Base-by-base conservation (phyloP, 2,888 invertebrate species). In the Mongoloraphidia duomilia region DNA sequence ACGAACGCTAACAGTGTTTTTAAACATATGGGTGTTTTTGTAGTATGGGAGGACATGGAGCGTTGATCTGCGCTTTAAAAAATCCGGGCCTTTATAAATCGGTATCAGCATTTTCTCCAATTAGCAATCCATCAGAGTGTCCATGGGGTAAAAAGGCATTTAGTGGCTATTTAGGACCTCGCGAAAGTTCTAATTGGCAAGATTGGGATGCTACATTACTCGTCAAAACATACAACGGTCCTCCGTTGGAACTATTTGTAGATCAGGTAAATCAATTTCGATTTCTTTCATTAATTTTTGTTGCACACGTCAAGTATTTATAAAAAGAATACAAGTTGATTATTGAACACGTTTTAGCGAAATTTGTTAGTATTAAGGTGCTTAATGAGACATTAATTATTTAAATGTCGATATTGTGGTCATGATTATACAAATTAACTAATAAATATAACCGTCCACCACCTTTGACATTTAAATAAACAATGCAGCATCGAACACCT, bases 11-110 rank as follows among this genome's bases (percentile, higher is more conserved):
- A n/a, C n/a, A n/a, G n/a, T n/a, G n/a, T n/a, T n/a, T 49, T 39
- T 26, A 14, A 45, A 34, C 44, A 46, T 46, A 53, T 26, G 52
- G 45, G 49, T 53, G 57, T 52, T 55, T 55, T 71, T 75, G 43
- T 63, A 94, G 95, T 63, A 98, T 98, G 97, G 97, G 97, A 51
- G 97, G 97, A 26, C 96, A 97, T 70, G 97, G 98, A 34, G 95
- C 96, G 12, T 65, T 97, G 43, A 80, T 93, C 47, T 86, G 87
- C 61, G 86, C 88, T 6, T 68, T 98, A 40, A 88, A 90, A 66
- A 93, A 92, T 68, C 95, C 95, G 9, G 88, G 87, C 11, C 69
- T 84, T 50, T 97, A 87, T 68, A 79, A 79, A 60, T 81, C 85
- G 9, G 92, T 94, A 0, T 94, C 95, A 53, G 94, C 92, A 6